These are phyloP conservation scores for Cylloceria caligata DNA, from an alignment of 2,888 invertebrate species.

Conservation along the genomic window DNA sequence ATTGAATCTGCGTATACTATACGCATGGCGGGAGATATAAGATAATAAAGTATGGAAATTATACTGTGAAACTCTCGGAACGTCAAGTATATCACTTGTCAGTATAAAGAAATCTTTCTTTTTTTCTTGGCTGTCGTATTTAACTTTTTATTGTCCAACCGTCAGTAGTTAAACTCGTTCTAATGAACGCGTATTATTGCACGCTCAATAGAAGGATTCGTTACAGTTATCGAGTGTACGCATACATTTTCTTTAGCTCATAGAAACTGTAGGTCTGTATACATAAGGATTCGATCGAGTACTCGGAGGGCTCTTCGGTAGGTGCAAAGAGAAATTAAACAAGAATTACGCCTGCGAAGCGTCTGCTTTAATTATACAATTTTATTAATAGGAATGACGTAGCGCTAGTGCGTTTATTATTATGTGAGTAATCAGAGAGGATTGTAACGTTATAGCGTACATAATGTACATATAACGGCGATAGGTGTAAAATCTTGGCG, in stretches of 20 bases:
- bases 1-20: neutral
- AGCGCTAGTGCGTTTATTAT: conserved; percentile 19
- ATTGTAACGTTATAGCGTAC: conserved; percentile 27
- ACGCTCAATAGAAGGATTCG: conserved; percentile 42
- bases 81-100: conserved; percentile 53
- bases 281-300: conserved; percentile 16
- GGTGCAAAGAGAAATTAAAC: conserved; percentile 26
- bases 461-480: conserved; percentile 23
- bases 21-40: conserved; percentile 4
- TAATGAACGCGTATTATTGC: conserved; percentile 61
- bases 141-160: conserved; percentile 30
- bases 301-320: neutral
- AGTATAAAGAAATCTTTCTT: conserved; percentile 24
- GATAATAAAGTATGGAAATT: conserved; percentile 35
- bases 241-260: neutral
- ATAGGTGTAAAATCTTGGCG: conserved; percentile 12
- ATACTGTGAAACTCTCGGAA: conserved; percentile 42
- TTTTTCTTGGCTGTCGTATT: conserved; percentile 21
- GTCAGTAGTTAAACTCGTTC: conserved; percentile 43
- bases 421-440: conserved; percentile 27
- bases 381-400: conserved; percentile 63
- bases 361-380: conserved; percentile 50
- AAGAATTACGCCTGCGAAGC: conserved; percentile 16
- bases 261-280: conserved; percentile 1
- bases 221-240: conserved; percentile 33